Evolutionary conservation across 2,113 vertebrate genomes (phyloP).

Genomic region (Rousettus leschenaultii): DNA sequence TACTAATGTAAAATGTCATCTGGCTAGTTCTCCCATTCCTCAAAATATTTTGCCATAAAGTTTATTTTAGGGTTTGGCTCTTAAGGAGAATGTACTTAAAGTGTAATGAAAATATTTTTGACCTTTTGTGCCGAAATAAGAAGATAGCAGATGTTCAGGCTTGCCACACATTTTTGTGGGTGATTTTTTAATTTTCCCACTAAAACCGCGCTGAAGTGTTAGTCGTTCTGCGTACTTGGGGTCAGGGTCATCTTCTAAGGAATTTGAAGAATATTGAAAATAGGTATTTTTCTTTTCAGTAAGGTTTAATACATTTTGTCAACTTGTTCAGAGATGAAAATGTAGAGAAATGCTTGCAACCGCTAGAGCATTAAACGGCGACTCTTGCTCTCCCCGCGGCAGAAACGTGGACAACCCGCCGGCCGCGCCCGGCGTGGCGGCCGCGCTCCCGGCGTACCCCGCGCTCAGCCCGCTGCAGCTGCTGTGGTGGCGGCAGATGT

Average conservation of each 20-base stretch:
- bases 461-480: conserved; percentile 90
- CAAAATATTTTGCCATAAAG: not conserved
- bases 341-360: not conserved
- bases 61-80: conserved; percentile 14
- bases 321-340: not conserved
- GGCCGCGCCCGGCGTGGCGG: conserved; percentile 78
- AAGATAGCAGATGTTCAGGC: not conserved
- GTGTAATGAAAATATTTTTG: no score
- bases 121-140: not conserved
- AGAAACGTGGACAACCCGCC: conserved; percentile 84
- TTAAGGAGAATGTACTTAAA: not conserved
- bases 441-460: conserved; percentile 85
- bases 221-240: not conserved
- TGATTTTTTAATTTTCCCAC: not conserved
- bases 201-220: not conserved
- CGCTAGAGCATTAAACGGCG: not conserved
- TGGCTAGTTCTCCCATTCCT: not conserved
- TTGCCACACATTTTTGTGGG: not conserved
- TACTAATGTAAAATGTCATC: not conserved
- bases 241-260: not conserved
- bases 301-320: not conserved
- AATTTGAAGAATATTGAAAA: conserved; percentile 14
- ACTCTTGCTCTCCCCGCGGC: conserved; percentile 5
- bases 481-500: conserved; percentile 99
- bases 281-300: not conserved